A percentile compares a stretch with the other conserved stretches of the same genome.
Conservation (phyloP, 2,888 invertebrate species). For the Gymnocheta viridis region DNA sequence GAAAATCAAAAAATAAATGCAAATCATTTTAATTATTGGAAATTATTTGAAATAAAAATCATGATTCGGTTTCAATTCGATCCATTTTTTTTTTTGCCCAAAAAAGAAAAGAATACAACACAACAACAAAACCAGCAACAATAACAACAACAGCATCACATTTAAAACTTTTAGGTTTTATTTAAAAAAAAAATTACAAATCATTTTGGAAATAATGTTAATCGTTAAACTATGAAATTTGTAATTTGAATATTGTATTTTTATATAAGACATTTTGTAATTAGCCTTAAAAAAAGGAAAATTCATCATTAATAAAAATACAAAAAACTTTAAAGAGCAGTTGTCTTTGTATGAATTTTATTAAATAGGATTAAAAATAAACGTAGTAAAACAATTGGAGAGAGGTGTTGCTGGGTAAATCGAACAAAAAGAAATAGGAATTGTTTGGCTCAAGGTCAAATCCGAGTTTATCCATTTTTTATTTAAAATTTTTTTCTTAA, state of each 20-base stretch:
- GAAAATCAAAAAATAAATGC: not conserved
- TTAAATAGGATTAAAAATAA: not conserved
- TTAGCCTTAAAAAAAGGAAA: constrained; percentile 29
- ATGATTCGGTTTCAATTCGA: constrained; percentile 36
- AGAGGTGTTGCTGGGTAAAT: not conserved
- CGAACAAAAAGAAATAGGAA: not conserved
- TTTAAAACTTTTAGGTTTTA: constrained; percentile 10
- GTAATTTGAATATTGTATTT: constrained; percentile 67
- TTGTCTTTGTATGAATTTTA: constrained; percentile 48
- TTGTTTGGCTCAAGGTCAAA: no score
- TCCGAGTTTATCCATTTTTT: no score
- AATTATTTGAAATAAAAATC: not conserved
- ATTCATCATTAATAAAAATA: constrained; percentile 64
- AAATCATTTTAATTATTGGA: not conserved
- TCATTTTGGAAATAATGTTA: constrained; percentile 41
- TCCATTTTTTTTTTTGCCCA: constrained; percentile 21
- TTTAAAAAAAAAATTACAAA: constrained; percentile 40
- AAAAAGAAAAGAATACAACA: constrained; percentile 6
- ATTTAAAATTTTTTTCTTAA: no score
- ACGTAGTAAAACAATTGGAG: no score
- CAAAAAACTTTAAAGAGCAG: constrained; percentile 68
- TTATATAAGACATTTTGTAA: constrained; percentile 65
- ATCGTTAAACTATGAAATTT: constrained; percentile 52
- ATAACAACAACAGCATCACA: constrained; percentile 25
- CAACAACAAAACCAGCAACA: not conserved